These are phyloP conservation scores for Scelioninae gen. 2 DNA, from an alignment of 2,888 invertebrate genomes.

Conservation along the genomic window DNA sequence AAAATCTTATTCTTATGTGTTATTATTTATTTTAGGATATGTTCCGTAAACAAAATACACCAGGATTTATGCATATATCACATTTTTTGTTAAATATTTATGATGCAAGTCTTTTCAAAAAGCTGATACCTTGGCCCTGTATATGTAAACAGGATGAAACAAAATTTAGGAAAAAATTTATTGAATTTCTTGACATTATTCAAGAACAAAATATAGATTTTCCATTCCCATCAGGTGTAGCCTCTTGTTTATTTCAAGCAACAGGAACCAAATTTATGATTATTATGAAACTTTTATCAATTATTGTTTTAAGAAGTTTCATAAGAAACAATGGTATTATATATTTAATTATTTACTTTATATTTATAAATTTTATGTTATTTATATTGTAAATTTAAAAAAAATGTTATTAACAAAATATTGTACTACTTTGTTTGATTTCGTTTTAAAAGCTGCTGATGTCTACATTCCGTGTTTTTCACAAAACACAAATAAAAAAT, in stretches of 20 bases:
- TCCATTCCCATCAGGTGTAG: conserved; percentile 68
- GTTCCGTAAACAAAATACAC: conserved; percentile 73
- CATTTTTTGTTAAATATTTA: conserved; percentile 70
- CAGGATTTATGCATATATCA: conserved; percentile 70
- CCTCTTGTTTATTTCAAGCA: conserved; percentile 70
- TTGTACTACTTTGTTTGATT: conserved; percentile 1
- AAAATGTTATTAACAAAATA: too few relatives aligned
- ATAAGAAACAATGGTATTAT: conserved; percentile 65
- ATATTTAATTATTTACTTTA: too few relatives aligned
- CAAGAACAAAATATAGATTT: conserved; percentile 69
- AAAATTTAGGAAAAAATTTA: conserved; percentile 69
- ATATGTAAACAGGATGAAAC: conserved; percentile 70
- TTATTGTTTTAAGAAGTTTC: conserved; percentile 66
- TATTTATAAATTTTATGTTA: conserved; percentile 4
- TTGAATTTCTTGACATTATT: conserved; percentile 66
- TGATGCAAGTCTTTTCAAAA: conserved; percentile 67
- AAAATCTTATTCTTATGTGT: too few relatives aligned
- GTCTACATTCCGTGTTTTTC: conserved; percentile 16
- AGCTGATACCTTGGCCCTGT: conserved; percentile 70
- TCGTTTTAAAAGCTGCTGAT: background rate
- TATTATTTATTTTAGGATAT: conserved; percentile 67
- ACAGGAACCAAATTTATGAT: conserved; percentile 69
- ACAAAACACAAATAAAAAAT: background rate
- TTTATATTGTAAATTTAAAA: too few relatives aligned
- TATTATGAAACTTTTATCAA: conserved; percentile 72